A percentile compares a stretch with the other conserved stretches of the same genome.
Conservation (phyloP, 2,113 vertebrate species). For the Poicephalus meyeri region DNA sequence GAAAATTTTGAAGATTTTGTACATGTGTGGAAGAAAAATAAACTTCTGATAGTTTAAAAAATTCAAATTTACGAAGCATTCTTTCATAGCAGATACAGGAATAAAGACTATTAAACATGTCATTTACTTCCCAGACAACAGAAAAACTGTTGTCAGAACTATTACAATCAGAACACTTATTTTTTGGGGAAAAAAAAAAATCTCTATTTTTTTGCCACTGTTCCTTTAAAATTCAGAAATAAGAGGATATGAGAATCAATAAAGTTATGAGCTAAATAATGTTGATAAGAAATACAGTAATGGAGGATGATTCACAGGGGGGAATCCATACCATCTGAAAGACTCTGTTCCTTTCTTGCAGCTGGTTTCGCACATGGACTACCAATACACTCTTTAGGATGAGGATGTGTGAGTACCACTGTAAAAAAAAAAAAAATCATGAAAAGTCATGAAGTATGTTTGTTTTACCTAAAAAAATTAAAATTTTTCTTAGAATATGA, state of each 20-base stretch:
- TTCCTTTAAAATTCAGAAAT: neutral
- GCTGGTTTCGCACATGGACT: neutral
- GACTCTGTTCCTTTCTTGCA: neutral
- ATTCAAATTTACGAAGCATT: neutral
- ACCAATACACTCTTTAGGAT: neutral
- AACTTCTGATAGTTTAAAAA: neutral
- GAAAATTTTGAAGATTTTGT: neutral
- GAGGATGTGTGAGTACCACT: accelerated
- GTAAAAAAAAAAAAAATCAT: neutral
- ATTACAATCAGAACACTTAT: neutral
- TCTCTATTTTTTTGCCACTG: neutral
- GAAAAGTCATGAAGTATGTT: neutral
- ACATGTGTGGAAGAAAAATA: neutral
- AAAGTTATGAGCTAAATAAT: neutral
- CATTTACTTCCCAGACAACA: neutral
- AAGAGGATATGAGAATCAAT: neutral
- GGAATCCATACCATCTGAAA: neutral
- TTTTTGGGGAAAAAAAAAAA: neutral
- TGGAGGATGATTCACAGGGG: neutral
- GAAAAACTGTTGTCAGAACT: neutral
- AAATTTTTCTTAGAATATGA: neutral
- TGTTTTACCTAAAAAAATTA: neutral
- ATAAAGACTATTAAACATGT: neutral
- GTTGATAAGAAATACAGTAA: neutral
- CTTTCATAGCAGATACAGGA: neutral